phyloP scores from a whole-genome alignment of 2,113 vertebrate genomes.

The Amazona vittata region DNA sequence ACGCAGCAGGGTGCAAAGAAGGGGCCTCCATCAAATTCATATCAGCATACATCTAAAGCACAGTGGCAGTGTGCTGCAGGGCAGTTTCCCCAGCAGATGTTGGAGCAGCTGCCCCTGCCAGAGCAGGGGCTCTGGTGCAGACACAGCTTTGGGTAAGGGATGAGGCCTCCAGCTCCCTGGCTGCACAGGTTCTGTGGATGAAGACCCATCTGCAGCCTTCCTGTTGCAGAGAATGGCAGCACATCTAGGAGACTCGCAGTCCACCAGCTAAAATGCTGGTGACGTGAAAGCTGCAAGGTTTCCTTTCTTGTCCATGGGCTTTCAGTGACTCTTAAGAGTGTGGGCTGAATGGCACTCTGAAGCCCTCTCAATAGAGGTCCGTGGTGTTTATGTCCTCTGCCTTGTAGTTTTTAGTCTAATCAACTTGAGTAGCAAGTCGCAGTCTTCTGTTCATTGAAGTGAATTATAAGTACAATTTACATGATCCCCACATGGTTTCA shows the following conservation, averaged over 20 bases:
- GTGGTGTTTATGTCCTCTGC: not conserved
- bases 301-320: not conserved
- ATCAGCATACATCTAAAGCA: fast-evolving
- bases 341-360: not conserved
- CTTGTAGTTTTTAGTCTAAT: not conserved
- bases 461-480: not conserved
- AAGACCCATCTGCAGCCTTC: not conserved
- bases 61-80: not conserved
- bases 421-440: not conserved
- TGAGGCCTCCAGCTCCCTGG: not conserved
- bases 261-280: not conserved
- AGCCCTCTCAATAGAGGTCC: not conserved
- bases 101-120: not conserved
- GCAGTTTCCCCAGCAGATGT: not conserved
- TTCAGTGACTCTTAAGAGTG: not conserved
- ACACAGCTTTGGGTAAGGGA: not conserved
- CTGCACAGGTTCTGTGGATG: not conserved
- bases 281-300: not conserved
- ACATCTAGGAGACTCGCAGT: not conserved
- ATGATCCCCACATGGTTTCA: not conserved
- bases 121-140: fast-evolving
- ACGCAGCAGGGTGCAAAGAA: not conserved
- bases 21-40: fast-evolving
- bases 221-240: not conserved
- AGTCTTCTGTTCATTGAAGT: not conserved